Evolutionary conservation across 2,888 invertebrate genomes (phyloP).

Genomic region (Acrocyrtus sp.): DNA sequence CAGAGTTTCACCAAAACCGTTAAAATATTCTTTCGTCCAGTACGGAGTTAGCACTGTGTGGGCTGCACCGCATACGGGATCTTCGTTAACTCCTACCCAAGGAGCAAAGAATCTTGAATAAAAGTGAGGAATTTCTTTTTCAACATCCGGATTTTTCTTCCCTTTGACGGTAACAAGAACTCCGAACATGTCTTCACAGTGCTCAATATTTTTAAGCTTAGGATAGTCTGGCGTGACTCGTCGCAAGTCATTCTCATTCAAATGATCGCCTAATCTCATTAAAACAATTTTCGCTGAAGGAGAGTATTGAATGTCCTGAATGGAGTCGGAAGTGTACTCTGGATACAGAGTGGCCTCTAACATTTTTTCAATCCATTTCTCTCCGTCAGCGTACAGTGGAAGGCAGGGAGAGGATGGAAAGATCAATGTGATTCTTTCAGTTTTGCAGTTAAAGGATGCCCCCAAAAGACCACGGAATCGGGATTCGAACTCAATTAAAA

Average conservation of each 20-base stretch:
- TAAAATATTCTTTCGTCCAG: conserved; percentile 36
- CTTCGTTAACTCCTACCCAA: conserved; percentile 61
- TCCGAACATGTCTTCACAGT: conserved; percentile 62
- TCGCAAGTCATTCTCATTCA: conserved; percentile 51
- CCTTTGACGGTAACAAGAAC: conserved; percentile 65
- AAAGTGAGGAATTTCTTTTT: conserved; percentile 64
- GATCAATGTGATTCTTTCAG: conserved; percentile 28
- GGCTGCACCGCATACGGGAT: conserved; percentile 65
- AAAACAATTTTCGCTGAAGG: conserved; percentile 63
- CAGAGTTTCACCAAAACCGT: conserved; percentile 30
- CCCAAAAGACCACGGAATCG: conserved; percentile 27
- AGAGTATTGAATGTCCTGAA: conserved; percentile 62
- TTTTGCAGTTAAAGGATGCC: conserved; percentile 21
- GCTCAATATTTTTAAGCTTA: conserved; percentile 48
- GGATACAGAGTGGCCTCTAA: conserved; percentile 56
- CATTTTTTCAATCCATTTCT: conserved; percentile 62
- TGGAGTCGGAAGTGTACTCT: conserved; percentile 39
- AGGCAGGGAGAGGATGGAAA: conserved; percentile 49
- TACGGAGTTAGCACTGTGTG: conserved; percentile 62
- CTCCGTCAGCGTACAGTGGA: conserved; percentile 42
- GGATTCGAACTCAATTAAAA: conserved; percentile 29
- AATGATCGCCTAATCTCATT: conserved; percentile 61
- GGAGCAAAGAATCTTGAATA: conserved; percentile 68
- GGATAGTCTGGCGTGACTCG: conserved; percentile 56
- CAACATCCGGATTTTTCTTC: conserved; percentile 4